Evolutionary conservation across 2,113 vertebrate genomes (phyloP).

Genomic region (Burhinus oedicnemus): DNA sequence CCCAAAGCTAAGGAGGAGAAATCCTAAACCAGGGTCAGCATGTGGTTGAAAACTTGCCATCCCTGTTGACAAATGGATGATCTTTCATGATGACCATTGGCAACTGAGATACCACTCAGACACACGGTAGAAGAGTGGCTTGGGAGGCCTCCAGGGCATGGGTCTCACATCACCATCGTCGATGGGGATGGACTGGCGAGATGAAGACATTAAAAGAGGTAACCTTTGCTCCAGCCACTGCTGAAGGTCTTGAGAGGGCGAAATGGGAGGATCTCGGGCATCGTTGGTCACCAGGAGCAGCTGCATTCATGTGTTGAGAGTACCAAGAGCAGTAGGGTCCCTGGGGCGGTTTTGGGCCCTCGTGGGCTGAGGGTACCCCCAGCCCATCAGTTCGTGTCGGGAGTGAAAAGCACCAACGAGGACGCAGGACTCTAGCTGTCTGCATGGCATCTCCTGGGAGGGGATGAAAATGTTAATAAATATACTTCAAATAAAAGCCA

Average conservation of each 20-base stretch:
- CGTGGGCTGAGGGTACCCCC: not conserved
- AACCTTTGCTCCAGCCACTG: not conserved
- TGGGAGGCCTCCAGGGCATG: not conserved
- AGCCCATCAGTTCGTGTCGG: fast-evolving
- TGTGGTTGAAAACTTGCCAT: not conserved
- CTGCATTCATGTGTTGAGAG: not conserved
- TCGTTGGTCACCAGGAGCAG: not conserved
- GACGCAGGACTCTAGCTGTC: not conserved
- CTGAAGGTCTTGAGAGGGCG: not conserved
- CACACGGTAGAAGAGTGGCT: not conserved
- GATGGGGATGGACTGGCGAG: fast-evolving
- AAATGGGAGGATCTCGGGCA: not conserved
- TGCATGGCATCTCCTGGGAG: not conserved
- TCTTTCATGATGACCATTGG: not conserved
- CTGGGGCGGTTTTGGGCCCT: not conserved
- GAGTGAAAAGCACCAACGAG: not conserved
- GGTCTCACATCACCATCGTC: not conserved
- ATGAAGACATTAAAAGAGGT: not conserved
- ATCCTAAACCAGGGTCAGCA: not conserved
- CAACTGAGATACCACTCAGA: fast-evolving
- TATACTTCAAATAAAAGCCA: not conserved
- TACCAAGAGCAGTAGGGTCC: not conserved
- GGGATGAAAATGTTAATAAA: not conserved
- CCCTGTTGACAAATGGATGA: not conserved
- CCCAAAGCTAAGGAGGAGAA: not conserved